Evolutionary conservation across 2,888 invertebrate genomes (phyloP).

Genomic region (Cosmorhoe ocellata): DNA sequence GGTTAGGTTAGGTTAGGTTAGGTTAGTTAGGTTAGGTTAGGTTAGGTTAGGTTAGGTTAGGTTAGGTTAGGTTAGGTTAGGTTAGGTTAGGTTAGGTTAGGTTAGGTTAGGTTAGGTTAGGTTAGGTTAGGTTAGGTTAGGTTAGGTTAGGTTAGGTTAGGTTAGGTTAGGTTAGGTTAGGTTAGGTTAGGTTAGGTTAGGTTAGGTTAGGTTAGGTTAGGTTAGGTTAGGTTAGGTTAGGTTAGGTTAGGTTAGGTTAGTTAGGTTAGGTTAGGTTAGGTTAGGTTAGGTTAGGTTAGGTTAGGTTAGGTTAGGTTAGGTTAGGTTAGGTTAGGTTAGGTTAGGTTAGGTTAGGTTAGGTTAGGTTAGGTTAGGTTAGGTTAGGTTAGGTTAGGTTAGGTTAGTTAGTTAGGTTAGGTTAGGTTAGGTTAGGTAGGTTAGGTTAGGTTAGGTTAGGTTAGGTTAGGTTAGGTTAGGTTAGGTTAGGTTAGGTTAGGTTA

Average conservation of each 20-base stretch:
- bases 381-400: constrained; percentile 32
- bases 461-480: constrained; percentile 29
- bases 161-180: constrained; percentile 29
- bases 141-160: constrained; percentile 31
- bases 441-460: constrained; percentile 30
- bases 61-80: constrained; percentile 25
- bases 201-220: constrained; percentile 28
- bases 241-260: constrained; percentile 22
- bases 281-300: constrained; percentile 16
- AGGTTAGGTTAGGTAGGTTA: too few relatives aligned
- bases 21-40: constrained; percentile 12
- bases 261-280: constrained; percentile 24
- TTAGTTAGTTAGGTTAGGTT: constrained; percentile 24
- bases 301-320: constrained; percentile 28
- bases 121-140: constrained; percentile 40
- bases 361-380: constrained; percentile 26
- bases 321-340: constrained; percentile 30
- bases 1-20: constrained; percentile 31
- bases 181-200: constrained; percentile 28
- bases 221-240: constrained; percentile 24
- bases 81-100: constrained; percentile 18
- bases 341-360: constrained; percentile 27
- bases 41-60: constrained; percentile 20
- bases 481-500: constrained; percentile 26
- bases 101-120: constrained; percentile 32